phyloP scores from a whole-genome alignment of 2,888 invertebrate genomes.

The Octonoba sinensis region DNA sequence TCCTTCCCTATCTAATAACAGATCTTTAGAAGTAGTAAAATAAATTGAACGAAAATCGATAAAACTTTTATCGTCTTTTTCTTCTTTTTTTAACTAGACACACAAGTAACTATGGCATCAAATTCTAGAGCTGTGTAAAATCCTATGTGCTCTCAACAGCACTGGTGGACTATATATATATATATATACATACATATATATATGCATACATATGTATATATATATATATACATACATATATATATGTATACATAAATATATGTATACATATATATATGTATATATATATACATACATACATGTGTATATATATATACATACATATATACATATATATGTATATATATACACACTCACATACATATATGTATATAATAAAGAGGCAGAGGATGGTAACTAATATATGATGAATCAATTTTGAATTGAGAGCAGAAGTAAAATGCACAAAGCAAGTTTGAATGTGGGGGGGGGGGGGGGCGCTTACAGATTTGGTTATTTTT shows the following conservation, averaged over 20 bases:
- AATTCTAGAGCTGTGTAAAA: slow-evolving; percentile 52
- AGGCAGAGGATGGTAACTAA: slow-evolving; percentile 59
- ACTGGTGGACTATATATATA: slow-evolving; percentile 55
- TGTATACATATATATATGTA: not conserved
- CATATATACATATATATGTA: not conserved
- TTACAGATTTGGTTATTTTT: no score
- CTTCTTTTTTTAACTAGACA: slow-evolving; percentile 50
- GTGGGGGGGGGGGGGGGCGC: no score
- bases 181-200: slow-evolving; percentile 44
- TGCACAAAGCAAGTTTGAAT: not conserved
- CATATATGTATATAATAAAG: slow-evolving; percentile 16
- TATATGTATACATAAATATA: slow-evolving; percentile 2
- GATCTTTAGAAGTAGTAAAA: slow-evolving; percentile 34
- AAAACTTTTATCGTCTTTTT: no score
- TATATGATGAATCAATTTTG: slow-evolving; percentile 39
- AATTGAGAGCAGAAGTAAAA: slow-evolving; percentile 50
- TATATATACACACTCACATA: no score
- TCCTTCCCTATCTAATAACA: slow-evolving; percentile 37
- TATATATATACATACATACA: not conserved
- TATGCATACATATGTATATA: no score
- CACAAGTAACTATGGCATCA: slow-evolving; percentile 59
- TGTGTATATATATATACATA: not conserved
- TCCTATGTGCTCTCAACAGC: slow-evolving; percentile 44
- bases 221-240: slow-evolving; percentile 6
- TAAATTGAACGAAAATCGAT: slow-evolving; percentile 17